Conservation (phyloP, 1,140 invertebrate species). For the Aleiodes sp. region DNA sequence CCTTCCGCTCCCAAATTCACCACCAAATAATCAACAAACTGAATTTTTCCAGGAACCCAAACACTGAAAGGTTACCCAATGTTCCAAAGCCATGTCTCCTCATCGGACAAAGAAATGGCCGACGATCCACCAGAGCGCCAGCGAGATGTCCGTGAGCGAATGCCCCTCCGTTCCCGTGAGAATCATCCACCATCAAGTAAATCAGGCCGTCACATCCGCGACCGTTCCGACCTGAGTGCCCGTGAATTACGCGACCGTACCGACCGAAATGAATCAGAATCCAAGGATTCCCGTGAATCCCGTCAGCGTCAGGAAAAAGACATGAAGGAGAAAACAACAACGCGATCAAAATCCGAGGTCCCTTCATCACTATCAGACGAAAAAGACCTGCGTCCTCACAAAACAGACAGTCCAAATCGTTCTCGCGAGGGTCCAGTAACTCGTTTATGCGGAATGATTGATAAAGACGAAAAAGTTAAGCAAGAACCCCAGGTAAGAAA, state of each 20-base stretch:
- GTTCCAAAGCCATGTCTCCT: slow-evolving; percentile 63
- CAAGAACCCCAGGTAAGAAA: slow-evolving; percentile 44
- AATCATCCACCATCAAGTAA: slow-evolving; percentile 58
- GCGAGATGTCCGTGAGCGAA: slow-evolving; percentile 52
- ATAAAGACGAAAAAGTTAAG: slow-evolving; percentile 57
- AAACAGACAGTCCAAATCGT: slow-evolving; percentile 55
- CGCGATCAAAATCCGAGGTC: slow-evolving; percentile 45
- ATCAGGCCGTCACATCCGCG: slow-evolving; percentile 53
- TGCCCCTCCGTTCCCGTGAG: slow-evolving; percentile 59
- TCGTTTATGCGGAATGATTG: slow-evolving; percentile 51
- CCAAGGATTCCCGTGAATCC: slow-evolving; percentile 48
- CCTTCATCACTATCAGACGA: slow-evolving; percentile 41
- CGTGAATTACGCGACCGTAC: slow-evolving; percentile 38
- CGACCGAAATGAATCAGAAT: slow-evolving; percentile 44
- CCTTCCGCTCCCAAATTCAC: too few species aligned
- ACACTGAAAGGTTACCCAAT: slow-evolving; percentile 65
- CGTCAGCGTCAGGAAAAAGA: slow-evolving; percentile 47
- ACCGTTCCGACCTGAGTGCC: slow-evolving; percentile 42
- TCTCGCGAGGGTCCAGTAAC: slow-evolving; percentile 61
- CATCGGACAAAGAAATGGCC: slow-evolving; percentile 61
- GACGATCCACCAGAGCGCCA: slow-evolving; percentile 57
- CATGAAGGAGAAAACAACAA: slow-evolving; percentile 46
- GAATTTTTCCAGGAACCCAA: slow-evolving; percentile 61
- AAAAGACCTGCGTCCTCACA: slow-evolving; percentile 55
- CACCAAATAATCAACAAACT: too few species aligned